Evolutionary conservation across 2,888 invertebrate genomes (phyloP).

Genomic region (Rosalia funebris): DNA sequence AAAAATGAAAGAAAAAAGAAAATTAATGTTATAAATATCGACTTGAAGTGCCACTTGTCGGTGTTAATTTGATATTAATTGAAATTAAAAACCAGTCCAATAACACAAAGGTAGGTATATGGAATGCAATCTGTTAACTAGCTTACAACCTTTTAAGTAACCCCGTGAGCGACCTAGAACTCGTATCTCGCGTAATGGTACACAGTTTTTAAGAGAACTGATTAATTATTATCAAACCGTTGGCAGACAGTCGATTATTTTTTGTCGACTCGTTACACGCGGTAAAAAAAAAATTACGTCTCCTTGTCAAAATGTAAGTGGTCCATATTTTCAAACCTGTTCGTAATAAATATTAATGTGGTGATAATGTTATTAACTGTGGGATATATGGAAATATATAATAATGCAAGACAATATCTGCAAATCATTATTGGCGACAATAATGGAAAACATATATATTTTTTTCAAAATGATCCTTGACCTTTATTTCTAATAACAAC

Average conservation of each 20-base stretch:
- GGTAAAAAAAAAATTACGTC: conserved; percentile 2
- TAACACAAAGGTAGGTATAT: background rate
- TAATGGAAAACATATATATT: conserved; percentile 9
- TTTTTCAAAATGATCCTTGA: conserved; percentile 14
- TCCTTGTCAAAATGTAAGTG: conserved; percentile 7
- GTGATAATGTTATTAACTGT: conserved; percentile 8
- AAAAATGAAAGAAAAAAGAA: too few relatives aligned
- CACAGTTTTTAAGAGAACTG: background rate
- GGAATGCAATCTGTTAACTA: conserved; percentile 1
- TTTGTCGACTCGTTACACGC: background rate
- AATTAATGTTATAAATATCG: too few relatives aligned
- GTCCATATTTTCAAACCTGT: conserved; percentile 13
- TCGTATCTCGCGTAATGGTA: background rate
- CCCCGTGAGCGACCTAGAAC: background rate
- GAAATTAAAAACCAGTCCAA: background rate
- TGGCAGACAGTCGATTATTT: conserved; percentile 5
- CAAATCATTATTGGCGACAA: conserved; percentile 9
- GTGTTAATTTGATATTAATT: too few relatives aligned
- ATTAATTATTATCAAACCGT: conserved; percentile 1
- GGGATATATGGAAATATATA: conserved; percentile 1
- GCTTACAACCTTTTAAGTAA: background rate
- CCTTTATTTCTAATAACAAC: conserved; percentile 11
- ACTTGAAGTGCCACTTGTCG: too few relatives aligned
- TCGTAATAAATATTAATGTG: conserved; percentile 18
- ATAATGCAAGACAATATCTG: conserved; percentile 11